Base-by-base conservation (phyloP, 2,113 vertebrate genomes). In the Lamprologus sp. region DNA sequence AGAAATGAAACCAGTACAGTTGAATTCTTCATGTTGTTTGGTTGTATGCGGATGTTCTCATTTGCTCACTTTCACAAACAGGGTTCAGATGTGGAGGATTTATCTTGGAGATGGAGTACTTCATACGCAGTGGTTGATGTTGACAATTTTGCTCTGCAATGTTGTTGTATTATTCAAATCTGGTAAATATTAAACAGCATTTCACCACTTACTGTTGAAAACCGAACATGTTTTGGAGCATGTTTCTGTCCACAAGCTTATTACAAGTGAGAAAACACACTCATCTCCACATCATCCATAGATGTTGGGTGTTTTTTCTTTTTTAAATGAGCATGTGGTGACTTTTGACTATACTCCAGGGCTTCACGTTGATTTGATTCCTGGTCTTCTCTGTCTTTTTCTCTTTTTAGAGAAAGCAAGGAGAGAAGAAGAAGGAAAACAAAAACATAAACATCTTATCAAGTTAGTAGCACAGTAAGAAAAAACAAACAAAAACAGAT, bases 161-260 rank as follows among this genome's bases (percentile, higher is more conserved):
- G 21, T 80, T 79, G 37, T 80, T 88, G 80, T 90, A 87, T 88
- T 85, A 89, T 91, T 92, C 81, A 91, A 21, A 84, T 91, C 68
- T 88, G 77, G 84, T 93, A 84, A 89, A 92, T 86, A 88, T 88
- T 88, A 88, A 89, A 91, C 56, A 35, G 45, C 28, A 65, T 81
- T 45, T 56, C 47, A 83, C 58, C 56, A 54, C 58, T 84, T 65
- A 60, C 68, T 49, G 82, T 49, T 81, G 28, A 79, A 81, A 81
- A 26, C 35, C 5, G 31, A 73, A 55, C 40, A 37, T 79, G 79
- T 81, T 82, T 73, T 17, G 17, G 49, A 51, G 13, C 26, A 7
- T 23, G 47, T 85, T 73, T 86, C 53, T 83, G 10, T 84, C 68
- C 55, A 79, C 45, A 58, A 23, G 33, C 55, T 56, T 65, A 63